Evolutionary conservation across 2,797 vertebrate genomes (phyloP), one percentile per base, ranked within the genome.

Genomic region (Gymnothorax javanicus): DNA sequence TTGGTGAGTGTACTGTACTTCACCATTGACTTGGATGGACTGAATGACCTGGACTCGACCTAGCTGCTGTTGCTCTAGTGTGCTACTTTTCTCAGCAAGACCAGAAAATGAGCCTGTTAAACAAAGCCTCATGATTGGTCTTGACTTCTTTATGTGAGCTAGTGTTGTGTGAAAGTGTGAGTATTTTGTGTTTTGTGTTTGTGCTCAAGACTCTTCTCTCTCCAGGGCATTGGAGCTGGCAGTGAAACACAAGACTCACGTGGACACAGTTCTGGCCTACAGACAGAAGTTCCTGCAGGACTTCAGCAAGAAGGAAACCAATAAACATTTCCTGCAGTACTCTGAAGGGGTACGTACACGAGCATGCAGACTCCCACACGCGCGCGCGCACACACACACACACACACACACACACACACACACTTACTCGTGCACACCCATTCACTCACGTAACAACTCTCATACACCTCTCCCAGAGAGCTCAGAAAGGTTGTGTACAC

Each of bases 161-260:
- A 2, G 33, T 43, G 33, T 43, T 43, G 33, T 43, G 33, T 1
- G 33, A 57, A 62, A 12, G 52, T 43, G 17, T 64, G 50, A 82
- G 59, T 79, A 77, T 82, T 56, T 15, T 58, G 20, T 50, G 7
- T 58, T 2, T 43, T 43, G 33, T n/a, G 57, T 79, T 57, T 86
- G 58, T 84, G 64, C 82, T 69, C 86, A 52, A 43, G 73, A 13
- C 27, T 50, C n/a, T 59, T 13, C 82, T 79, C 23, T 94, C 91
- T 90, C 17, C 91, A 99, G 98, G 92, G 99, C 99, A 33, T 93
- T 99, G 90, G 98, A 99, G 56, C 94, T 99, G 91, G 98, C 99
- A 82, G 96, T 99, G 90, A 99, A 99, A 94, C 96, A 99, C 92
- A 99, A 98, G 95, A 99, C 98, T 60, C 99, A 99, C 25, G 98